Evolutionary conservation across 2,888 invertebrate species (phyloP), one percentile per base, ranked within the genome.

Genomic region (Leptopterna dolabrata): DNA sequence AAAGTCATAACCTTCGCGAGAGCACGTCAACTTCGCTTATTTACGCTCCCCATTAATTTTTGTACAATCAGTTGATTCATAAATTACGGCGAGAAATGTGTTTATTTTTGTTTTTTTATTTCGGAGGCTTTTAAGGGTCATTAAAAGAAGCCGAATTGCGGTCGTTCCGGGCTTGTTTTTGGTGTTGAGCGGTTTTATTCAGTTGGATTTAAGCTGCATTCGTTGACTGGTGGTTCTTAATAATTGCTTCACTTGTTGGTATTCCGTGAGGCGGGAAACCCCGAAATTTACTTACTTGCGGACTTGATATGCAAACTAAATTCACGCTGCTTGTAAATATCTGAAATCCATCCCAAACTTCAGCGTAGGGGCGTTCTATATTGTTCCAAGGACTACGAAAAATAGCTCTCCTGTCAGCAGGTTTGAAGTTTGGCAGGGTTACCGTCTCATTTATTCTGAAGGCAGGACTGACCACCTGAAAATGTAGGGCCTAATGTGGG

Each of bases 1-100:
- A 29, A 43, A 71, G 73, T 85, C 85, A 73, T 85, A 85, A 85
- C 71, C 71, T 45, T 29, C 45, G 85, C 27, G 47, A 76, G 73
- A 85, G 19, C 78, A 41, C 85, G 85, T 85, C 85, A 85, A 85
- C 85, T 45, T 47, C 45, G 73, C 76, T 85, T 85, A 85, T 85
- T 85, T 85, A 85, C 85, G 85, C 24, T 29, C 45, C 73, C 71
- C 76, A 83, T 83, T 83, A 83, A 83, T 83, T 83, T 83, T 70
- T n/a, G 63, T 70, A 63, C 70, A 83, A 81, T 83, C 83, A 83
- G 63, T 63, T 27, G 83, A 47, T 70, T 83, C 83, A 43, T 83
- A 83, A 83, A 83, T 83, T 70, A 83, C 47, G 16, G 63, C 24
- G 63, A 63, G 63, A 63, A 63, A 63, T 63, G 24, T 24, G 63